A percentile compares a stretch with the other conserved stretches of the same genome.
These are phyloP conservation scores for Cerastoderma edule DNA, from an alignment of 2,888 invertebrate genomes.

Conservation along the genomic window DNA sequence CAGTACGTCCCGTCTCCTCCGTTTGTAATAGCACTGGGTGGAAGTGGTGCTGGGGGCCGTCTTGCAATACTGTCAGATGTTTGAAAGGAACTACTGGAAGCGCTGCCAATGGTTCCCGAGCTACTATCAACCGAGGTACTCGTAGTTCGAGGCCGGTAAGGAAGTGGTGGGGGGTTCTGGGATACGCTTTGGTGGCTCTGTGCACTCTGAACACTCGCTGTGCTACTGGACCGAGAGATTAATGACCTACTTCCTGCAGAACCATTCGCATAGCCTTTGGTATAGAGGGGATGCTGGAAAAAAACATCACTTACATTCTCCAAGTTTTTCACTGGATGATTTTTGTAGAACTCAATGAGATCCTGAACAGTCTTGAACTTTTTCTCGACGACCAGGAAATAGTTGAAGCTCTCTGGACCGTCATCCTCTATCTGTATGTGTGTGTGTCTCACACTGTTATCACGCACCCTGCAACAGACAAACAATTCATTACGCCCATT, in stretches of 20 bases:
- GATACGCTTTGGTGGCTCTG: too few species aligned
- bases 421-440: slow-evolving; percentile 60
- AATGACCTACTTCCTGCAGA: slow-evolving; percentile 11
- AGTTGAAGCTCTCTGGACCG: slow-evolving; percentile 35
- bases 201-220: slow-evolving; percentile 2
- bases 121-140: slow-evolving; percentile 21
- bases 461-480: slow-evolving; percentile 59
- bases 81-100: slow-evolving; percentile 5
- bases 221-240: slow-evolving; percentile 4
- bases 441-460: slow-evolving; percentile 65
- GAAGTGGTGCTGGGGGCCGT: slow-evolving; percentile 65
- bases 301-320: slow-evolving; percentile 66
- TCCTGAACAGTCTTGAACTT: slow-evolving; percentile 60
- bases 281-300: slow-evolving; percentile 48
- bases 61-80: slow-evolving; percentile 1
- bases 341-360: slow-evolving; percentile 54
- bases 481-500: too few species aligned
- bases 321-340: slow-evolving; percentile 65
- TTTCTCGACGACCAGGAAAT: slow-evolving; percentile 66
- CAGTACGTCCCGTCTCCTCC: slow-evolving; percentile 52
- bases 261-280: slow-evolving; percentile 7
- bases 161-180: slow-evolving; percentile 34
- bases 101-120: background rate
- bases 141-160: slow-evolving; percentile 26
- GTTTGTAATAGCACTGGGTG: slow-evolving; percentile 22